phyloP scores from a whole-genome alignment of 2,113 vertebrate species.

The Tetrax tetrax region DNA sequence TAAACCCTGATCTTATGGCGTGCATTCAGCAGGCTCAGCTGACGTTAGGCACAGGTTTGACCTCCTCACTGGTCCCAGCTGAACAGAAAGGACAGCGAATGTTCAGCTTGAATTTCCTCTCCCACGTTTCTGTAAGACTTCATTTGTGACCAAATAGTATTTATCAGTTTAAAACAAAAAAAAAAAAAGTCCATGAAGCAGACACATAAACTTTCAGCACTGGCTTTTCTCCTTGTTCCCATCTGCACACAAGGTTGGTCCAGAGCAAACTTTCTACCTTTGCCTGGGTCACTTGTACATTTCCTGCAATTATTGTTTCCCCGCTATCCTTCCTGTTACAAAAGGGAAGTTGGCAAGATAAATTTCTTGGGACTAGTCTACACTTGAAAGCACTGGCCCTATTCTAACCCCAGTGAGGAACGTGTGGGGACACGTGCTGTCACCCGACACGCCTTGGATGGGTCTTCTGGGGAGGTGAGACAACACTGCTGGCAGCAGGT shows the following conservation, averaged over 20 bases:
- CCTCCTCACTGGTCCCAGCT: background rate
- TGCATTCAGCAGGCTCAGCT: background rate
- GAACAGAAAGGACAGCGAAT: background rate
- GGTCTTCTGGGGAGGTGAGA: background rate
- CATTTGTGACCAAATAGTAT: no score
- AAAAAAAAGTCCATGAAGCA: background rate
- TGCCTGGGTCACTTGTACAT: background rate
- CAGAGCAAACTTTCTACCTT: constrained; percentile 11
- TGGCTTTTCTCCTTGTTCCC: background rate
- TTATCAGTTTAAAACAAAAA: no score
- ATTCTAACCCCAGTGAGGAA: background rate
- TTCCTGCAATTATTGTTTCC: constrained; percentile 52
- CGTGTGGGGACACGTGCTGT: fast-evolving
- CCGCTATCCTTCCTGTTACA: constrained; percentile 14
- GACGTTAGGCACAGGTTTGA: background rate
- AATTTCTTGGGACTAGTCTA: background rate
- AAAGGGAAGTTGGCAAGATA: constrained; percentile 50
- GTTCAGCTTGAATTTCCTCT: background rate
- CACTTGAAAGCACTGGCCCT: constrained; percentile 33
- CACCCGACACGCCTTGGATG: fast-evolving
- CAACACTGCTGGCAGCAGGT: background rate
- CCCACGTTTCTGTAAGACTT: no score
- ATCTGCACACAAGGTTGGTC: background rate
- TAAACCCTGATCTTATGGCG: background rate
- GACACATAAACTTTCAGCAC: background rate